phyloP scores from a whole-genome alignment of 1,140 invertebrate genomes.

The Brachionus manjavacas region DNA sequence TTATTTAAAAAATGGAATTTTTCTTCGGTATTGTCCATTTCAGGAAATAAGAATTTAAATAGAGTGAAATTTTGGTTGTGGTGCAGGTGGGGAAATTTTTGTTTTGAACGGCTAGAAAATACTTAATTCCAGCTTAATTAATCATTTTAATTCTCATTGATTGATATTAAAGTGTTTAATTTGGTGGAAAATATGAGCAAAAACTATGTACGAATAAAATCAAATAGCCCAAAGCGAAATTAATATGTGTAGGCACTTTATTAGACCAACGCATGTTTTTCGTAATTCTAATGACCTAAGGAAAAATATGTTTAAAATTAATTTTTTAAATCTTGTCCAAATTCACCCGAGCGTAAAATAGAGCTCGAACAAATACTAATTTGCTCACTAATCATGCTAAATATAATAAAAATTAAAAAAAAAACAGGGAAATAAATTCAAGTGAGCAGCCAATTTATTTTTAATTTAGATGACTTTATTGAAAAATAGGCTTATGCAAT shows the following conservation, averaged over 20 bases:
- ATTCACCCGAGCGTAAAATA: background rate
- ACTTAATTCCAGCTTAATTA: constrained; percentile 1
- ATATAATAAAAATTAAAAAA: background rate
- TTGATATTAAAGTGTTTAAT: background rate
- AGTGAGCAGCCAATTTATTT: background rate
- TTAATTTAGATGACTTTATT: background rate
- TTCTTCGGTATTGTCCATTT: too few species aligned
- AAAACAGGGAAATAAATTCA: background rate
- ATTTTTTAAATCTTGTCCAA: background rate
- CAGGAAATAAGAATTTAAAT: too few species aligned
- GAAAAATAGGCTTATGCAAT: background rate
- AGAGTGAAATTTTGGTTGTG: background rate
- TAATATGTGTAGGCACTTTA: constrained; percentile 14
- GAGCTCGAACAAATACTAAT: background rate
- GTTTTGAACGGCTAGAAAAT: background rate
- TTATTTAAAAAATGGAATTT: too few species aligned
- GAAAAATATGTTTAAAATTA: constrained; percentile 3
- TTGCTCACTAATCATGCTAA: background rate
- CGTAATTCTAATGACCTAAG: background rate
- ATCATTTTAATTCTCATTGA: background rate
- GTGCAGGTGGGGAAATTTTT: background rate
- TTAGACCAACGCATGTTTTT: constrained; percentile 15
- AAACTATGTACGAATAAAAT: constrained; percentile 24
- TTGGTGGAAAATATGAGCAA: background rate
- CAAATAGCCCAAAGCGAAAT: background rate